Conservation (phyloP, 2,113 vertebrate genomes). For the Pseudorhombus dupliciocellatus region DNA sequence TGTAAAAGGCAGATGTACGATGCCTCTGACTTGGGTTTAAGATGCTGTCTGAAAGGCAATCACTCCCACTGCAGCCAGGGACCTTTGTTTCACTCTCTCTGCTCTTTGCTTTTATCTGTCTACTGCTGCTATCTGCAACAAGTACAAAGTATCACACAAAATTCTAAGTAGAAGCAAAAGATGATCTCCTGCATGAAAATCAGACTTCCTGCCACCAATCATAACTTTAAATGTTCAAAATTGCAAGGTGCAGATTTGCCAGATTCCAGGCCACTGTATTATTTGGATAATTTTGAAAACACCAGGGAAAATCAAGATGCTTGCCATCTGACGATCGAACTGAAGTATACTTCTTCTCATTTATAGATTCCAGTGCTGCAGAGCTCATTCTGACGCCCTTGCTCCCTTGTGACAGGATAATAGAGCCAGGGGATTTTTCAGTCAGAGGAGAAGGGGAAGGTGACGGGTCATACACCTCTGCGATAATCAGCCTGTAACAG, state of each 20-base stretch:
- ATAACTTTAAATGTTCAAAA: neutral
- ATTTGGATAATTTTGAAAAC: neutral
- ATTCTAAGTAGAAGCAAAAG: neutral
- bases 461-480: slow-evolving; percentile 8
- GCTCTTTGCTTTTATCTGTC: neutral
- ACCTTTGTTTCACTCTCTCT: too few species aligned
- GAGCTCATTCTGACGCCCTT: neutral
- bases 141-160: neutral
- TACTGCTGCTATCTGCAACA: too few species aligned
- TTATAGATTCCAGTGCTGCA: slow-evolving; percentile 1
- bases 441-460: slow-evolving; percentile 2
- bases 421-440: slow-evolving; percentile 11
- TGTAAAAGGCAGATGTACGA: neutral
- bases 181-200: neutral
- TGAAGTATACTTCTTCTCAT: neutral
- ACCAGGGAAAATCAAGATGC: neutral
- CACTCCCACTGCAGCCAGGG: too few species aligned
- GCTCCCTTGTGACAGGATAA: slow-evolving; percentile 7
- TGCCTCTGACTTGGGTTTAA: too few species aligned
- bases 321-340: neutral
- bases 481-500: slow-evolving; percentile 20
- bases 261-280: too few species aligned
- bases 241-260: neutral
- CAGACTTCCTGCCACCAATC: neutral
- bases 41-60: neutral